Percentiles rank a stretch among this genome's conserved stretches.
Conservation (phyloP, 1,140 invertebrate species). For the Protaetia brevitarsis region DNA sequence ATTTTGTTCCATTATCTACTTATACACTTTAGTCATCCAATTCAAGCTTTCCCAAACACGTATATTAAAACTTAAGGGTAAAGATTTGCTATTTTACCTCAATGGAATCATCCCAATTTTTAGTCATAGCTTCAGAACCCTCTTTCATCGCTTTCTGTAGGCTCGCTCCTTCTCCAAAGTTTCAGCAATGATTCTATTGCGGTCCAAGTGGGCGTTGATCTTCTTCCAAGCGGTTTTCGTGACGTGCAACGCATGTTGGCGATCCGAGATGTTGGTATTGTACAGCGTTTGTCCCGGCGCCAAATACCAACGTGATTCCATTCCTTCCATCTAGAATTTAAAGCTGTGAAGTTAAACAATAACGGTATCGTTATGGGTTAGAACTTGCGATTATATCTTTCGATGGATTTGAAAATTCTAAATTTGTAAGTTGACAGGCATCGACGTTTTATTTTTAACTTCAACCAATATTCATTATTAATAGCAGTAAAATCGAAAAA, state of each 20-base stretch:
- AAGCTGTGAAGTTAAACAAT: too few species aligned
- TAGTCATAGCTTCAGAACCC: constrained; percentile 38
- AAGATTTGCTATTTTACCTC: constrained; percentile 29
- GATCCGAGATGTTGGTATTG: constrained; percentile 39
- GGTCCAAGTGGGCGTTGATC: constrained; percentile 37
- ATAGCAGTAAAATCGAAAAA: too few species aligned
- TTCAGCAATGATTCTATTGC: constrained; percentile 35
- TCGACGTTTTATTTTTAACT: too few species aligned
- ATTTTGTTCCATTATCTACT: background rate
- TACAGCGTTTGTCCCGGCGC: constrained; percentile 34
- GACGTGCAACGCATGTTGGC: constrained; percentile 36
- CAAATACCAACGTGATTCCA: constrained; percentile 39
- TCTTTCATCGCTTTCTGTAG: constrained; percentile 36
- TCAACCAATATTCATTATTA: too few species aligned
- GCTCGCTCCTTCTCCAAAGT: constrained; percentile 33
- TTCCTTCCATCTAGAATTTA: constrained; percentile 3
- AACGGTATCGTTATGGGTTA: too few species aligned
- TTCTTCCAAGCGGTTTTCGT: constrained; percentile 33
- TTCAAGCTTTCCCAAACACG: background rate
- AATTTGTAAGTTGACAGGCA: too few species aligned
- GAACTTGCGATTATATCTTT: too few species aligned
- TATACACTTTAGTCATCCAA: background rate
- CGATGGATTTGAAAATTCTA: too few species aligned
- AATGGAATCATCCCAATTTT: constrained; percentile 39
- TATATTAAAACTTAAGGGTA: background rate